These are phyloP conservation scores for Takifugu flavidus DNA, from an alignment of 2,113 vertebrate species.

Conservation along the genomic window DNA sequence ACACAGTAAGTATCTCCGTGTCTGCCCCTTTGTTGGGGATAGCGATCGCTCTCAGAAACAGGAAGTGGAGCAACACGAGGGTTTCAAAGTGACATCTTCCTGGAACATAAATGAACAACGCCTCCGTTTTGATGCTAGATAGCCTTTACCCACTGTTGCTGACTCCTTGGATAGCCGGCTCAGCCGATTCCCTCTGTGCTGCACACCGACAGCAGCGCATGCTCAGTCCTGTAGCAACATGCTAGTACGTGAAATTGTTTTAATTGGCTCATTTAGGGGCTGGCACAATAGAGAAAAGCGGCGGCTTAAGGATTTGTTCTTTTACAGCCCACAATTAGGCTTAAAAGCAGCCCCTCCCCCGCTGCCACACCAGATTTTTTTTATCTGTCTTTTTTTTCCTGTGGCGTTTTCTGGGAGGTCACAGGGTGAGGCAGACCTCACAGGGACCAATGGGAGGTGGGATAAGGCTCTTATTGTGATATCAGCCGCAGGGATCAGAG, in stretches of 20 bases:
- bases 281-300: no score
- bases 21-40: no score
- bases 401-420: slow-evolving; percentile 54
- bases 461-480: slow-evolving; percentile 68
- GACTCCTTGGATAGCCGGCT: slow-evolving; percentile 22
- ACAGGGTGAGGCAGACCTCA: slow-evolving; percentile 62
- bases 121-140: slow-evolving; percentile 21
- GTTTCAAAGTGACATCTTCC: slow-evolving; percentile 31
- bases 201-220: neutral
- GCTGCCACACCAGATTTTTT: neutral
- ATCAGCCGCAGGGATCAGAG: slow-evolving; percentile 56
- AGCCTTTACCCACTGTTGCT: slow-evolving; percentile 11
- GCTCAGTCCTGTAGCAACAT: no score
- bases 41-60: slow-evolving; percentile 18
- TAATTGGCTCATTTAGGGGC: no score
- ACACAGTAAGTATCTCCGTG: no score
- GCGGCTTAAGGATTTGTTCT: neutral
- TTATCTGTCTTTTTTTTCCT: slow-evolving; percentile 50
- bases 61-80: slow-evolving; percentile 48
- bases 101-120: slow-evolving; percentile 7
- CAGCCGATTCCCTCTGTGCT: slow-evolving; percentile 25
- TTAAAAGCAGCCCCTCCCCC: slow-evolving; percentile 9
- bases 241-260: no score
- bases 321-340: slow-evolving; percentile 29
- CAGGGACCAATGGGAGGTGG: slow-evolving; percentile 60